These are phyloP conservation scores for Acanthosepion esculentum DNA, from an alignment of 2,888 invertebrate species.

Conservation along the genomic window DNA sequence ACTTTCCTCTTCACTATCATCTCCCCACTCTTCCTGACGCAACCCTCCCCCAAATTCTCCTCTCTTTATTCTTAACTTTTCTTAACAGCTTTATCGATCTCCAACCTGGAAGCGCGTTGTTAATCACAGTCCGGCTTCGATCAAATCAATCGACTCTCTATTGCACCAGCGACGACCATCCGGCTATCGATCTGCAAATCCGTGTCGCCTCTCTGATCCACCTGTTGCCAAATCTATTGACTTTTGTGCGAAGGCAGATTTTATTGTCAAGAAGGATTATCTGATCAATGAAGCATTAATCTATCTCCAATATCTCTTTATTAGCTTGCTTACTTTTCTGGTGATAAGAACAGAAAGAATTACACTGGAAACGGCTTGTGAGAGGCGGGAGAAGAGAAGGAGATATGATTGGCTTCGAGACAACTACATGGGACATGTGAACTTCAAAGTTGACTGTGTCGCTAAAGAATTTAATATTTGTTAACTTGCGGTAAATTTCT, in stretches of 20 bases:
- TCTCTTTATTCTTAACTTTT: background rate
- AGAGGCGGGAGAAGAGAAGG: background rate
- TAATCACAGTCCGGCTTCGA: background rate
- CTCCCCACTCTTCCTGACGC: no score
- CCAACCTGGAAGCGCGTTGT: background rate
- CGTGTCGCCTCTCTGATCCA: background rate
- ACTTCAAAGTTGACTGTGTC: no score
- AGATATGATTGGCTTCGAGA: no score
- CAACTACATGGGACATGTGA: no score
- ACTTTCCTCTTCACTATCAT: no score
- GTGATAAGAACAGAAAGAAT: background rate
- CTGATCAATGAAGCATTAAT: background rate
- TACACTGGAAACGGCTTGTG: background rate
- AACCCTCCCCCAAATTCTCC: no score
- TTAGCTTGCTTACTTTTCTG: background rate
- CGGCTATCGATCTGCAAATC: background rate
- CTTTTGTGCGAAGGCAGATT: background rate
- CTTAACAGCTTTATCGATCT: background rate
- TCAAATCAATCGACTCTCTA: background rate
- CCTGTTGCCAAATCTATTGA: conserved; percentile 18
- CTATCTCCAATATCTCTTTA: background rate
- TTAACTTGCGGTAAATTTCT: no score
- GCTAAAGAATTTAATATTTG: no score
- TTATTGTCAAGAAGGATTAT: background rate
- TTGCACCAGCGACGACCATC: background rate